Conservation (phyloP, 2,797 vertebrate species). For the Danio albolineatus region DNA sequence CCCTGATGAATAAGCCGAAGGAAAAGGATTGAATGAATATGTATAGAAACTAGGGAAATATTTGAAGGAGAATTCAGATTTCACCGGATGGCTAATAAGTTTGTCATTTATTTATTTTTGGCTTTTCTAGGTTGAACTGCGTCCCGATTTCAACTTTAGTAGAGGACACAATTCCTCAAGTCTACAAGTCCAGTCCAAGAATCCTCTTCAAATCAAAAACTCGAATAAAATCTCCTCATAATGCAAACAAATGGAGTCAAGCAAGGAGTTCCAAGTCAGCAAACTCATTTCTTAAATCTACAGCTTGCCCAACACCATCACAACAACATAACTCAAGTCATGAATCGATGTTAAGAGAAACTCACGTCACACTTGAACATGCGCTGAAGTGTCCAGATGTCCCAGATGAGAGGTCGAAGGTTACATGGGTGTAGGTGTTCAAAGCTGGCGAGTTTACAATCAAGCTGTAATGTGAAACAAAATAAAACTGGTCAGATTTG, state of each 20-base stretch:
- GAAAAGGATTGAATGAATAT: no score
- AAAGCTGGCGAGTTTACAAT: background rate
- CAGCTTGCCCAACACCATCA: background rate
- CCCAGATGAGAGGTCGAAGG: conserved; percentile 54
- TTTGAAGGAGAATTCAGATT: no score
- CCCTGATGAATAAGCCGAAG: no score
- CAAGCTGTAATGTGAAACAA: background rate
- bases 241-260: background rate
- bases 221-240: background rate
- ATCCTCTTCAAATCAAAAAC: conserved; percentile 14
- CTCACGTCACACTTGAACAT: background rate
- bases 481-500: no score
- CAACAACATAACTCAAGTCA: background rate
- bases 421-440: conserved; percentile 70
- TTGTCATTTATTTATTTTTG: background rate
- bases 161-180: background rate
- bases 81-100: no score
- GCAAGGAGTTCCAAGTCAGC: background rate
- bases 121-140: background rate
- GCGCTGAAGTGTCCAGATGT: conserved; percentile 3
- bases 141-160: background rate
- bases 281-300: conserved; percentile 7
- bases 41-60: no score
- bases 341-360: conserved; percentile 1
- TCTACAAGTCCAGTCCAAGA: background rate